These are phyloP conservation scores for Buceros bicornis DNA, from an alignment of 2,797 vertebrate species.

Conservation along the genomic window DNA sequence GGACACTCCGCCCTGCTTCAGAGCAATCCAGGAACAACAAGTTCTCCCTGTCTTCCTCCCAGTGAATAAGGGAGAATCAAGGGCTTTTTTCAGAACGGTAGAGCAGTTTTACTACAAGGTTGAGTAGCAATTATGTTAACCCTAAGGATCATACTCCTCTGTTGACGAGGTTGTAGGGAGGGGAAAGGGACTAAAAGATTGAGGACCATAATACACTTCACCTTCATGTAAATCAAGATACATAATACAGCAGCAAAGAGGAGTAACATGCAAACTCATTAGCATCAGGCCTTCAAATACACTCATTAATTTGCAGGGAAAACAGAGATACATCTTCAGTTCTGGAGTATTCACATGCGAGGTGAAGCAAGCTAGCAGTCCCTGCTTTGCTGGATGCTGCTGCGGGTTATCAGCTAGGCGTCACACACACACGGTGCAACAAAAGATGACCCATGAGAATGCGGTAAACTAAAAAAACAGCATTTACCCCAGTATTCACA, in stretches of 20 bases:
- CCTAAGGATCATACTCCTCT: neutral
- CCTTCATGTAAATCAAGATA: fast-evolving
- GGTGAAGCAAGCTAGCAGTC: neutral
- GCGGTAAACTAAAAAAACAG: neutral
- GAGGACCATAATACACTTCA: neutral
- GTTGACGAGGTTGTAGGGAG: neutral
- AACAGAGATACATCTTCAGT: neutral
- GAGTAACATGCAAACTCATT: neutral
- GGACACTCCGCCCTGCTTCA: neutral
- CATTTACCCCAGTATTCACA: neutral
- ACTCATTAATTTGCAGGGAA: neutral
- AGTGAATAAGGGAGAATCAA: no score
- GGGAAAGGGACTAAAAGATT: neutral
- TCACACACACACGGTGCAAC: neutral
- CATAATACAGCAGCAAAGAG: neutral
- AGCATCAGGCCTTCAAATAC: neutral
- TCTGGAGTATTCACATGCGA: neutral
- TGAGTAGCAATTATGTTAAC: neutral
- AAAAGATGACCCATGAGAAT: neutral
- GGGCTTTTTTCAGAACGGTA: neutral
- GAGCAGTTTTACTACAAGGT: neutral
- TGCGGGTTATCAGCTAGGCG: neutral
- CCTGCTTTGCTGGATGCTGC: neutral
- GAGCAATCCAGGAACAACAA: neutral
- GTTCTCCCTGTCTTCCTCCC: neutral